Evolutionary conservation across 2,888 invertebrate species (phyloP).

Genomic region (Emesis furor): DNA sequence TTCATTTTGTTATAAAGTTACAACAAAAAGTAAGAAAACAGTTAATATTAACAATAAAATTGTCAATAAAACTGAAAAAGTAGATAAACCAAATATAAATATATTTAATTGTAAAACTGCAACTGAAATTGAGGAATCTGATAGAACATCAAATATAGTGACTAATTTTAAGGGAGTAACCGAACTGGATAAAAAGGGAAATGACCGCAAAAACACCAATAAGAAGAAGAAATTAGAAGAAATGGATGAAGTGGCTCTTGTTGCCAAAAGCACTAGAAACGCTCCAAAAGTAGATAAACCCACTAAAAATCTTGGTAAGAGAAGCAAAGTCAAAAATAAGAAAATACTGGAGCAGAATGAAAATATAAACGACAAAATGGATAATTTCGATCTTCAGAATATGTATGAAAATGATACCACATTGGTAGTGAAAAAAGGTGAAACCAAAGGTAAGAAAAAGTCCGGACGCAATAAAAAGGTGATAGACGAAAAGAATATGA

Average conservation of each 20-base stretch:
- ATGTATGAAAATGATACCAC: background rate
- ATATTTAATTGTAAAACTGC: background rate
- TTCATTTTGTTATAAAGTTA: background rate
- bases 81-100: background rate
- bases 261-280: background rate
- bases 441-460: background rate
- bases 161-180: background rate
- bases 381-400: background rate
- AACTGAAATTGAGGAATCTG: background rate
- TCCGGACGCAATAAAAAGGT: background rate
- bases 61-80: background rate
- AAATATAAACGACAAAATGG: background rate
- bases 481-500: background rate
- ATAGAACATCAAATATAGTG: background rate
- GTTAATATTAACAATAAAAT: background rate
- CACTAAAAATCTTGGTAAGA: background rate
- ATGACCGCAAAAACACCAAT: background rate
- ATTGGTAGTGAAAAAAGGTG: background rate
- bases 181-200: background rate
- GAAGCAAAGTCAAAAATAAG: background rate
- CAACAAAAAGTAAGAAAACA: background rate
- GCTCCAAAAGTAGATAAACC: background rate
- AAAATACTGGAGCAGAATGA: background rate
- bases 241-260: background rate
- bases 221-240: slow-evolving; percentile 5